phyloP scores from a whole-genome alignment of 2,888 invertebrate species.

The Glaucopsyche alexis region DNA sequence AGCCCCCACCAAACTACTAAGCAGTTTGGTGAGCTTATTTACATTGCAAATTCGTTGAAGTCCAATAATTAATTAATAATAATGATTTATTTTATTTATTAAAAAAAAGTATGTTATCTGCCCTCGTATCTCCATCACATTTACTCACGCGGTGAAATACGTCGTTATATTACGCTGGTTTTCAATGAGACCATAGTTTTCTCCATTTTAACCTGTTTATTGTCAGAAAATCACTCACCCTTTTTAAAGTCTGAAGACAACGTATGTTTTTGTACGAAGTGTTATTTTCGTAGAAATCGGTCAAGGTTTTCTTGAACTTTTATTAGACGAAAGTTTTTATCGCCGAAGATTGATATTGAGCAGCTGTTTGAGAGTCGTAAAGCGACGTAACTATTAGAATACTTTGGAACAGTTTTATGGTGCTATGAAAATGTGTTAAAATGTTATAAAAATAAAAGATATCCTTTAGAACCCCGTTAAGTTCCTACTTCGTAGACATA shows the following conservation, averaged over 20 bases:
- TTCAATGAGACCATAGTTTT: not conserved
- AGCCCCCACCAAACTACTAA: too few species aligned
- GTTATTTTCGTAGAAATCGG: constrained; percentile 11
- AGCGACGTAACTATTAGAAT: constrained; percentile 7
- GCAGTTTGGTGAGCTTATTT: too few species aligned
- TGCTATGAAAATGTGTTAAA: not conserved
- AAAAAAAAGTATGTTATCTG: too few species aligned
- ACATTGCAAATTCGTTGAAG: too few species aligned
- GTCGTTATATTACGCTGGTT: too few species aligned
- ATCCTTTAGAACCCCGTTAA: too few species aligned
- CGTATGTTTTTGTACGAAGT: not conserved
- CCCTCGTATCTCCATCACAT: too few species aligned
- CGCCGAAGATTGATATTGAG: constrained; percentile 22
- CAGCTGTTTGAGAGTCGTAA: constrained; percentile 4
- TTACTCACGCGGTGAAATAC: too few species aligned
- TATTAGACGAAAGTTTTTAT: constrained; percentile 24
- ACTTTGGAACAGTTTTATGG: not conserved
- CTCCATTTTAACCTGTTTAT: not conserved
- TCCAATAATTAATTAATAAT: too few species aligned
- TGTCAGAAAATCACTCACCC: not conserved
- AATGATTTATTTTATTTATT: too few species aligned
- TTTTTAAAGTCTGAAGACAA: not conserved
- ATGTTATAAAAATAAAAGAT: not conserved
- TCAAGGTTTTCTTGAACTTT: constrained; percentile 15
- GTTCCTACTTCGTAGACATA: too few species aligned